Conservation (phyloP, 2,113 vertebrate genomes). For the Hemichromis elongatus region DNA sequence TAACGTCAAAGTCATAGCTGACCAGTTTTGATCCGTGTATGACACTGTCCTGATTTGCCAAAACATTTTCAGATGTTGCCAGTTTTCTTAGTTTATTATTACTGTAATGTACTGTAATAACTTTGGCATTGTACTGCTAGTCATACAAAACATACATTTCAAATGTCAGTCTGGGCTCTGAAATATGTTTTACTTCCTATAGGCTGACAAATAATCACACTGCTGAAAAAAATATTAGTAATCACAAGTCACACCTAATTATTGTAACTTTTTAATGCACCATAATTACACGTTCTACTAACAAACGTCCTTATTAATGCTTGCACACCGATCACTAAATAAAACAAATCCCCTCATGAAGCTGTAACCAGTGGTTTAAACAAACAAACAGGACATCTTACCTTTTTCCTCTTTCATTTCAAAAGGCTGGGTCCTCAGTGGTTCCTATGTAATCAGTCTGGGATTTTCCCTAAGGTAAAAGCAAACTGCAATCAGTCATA, state of each 20-base stretch:
- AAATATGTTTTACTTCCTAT: neutral
- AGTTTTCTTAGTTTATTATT: neutral
- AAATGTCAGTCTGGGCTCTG: neutral
- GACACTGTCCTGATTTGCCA: neutral
- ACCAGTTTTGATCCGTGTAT: neutral
- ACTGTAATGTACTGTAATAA: neutral
- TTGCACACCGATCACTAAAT: neutral
- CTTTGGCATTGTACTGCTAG: neutral
- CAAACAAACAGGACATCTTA: neutral
- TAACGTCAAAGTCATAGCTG: neutral
- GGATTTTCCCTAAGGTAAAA: slow-evolving; percentile 7
- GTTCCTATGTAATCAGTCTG: neutral
- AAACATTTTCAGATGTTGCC: neutral
- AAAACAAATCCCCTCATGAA: neutral
- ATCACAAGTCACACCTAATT: neutral
- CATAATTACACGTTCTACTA: neutral
- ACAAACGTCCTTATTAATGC: neutral
- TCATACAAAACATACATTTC: neutral
- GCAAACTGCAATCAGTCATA: neutral
- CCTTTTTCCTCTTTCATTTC: slow-evolving; percentile 60
- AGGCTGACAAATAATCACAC: neutral
- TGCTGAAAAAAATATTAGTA: neutral
- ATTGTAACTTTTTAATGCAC: neutral
- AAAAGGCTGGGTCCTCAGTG: neutral
- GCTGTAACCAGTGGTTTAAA: neutral